Percentiles rank a stretch among this genome's conserved stretches.
Evolutionary conservation across 2,113 vertebrate genomes (phyloP).

Genomic region (Jacana jacana): DNA sequence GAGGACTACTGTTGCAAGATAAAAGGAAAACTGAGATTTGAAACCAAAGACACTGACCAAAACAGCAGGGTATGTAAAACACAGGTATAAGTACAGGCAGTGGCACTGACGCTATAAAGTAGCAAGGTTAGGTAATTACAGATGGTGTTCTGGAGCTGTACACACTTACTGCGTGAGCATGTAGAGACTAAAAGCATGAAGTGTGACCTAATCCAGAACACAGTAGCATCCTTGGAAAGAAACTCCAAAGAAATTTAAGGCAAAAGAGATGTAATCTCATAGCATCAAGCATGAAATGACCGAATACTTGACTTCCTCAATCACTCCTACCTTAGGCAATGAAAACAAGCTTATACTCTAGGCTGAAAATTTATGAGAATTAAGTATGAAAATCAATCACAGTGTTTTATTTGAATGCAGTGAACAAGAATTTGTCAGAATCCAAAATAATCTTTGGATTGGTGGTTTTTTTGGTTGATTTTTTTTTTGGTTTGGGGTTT

Average conservation of each 20-base stretch:
- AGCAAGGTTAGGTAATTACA: not conserved
- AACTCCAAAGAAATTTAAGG: not conserved
- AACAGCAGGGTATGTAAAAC: not conserved
- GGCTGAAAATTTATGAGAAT: not conserved
- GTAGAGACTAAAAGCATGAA: not conserved
- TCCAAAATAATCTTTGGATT: not conserved
- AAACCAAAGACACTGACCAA: not conserved
- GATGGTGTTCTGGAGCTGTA: not conserved
- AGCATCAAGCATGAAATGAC: not conserved
- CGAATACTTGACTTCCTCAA: not conserved
- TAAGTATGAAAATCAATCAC: not conserved
- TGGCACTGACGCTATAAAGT: rapidly evolving
- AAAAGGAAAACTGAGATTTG: not conserved
- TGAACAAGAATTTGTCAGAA: not conserved
- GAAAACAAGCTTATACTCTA: not conserved
- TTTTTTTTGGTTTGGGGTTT: not conserved
- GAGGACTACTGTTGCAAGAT: not conserved
- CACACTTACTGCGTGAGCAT: not conserved
- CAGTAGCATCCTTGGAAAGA: not conserved
- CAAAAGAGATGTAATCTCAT: not conserved
- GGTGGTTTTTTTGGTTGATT: no score
- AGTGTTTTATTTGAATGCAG: not conserved
- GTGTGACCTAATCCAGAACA: not conserved
- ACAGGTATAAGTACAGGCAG: not conserved
- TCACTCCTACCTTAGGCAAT: not conserved